phyloP scores from a whole-genome alignment of 1,140 invertebrate species.

The Drosophila chauvacae region DNA sequence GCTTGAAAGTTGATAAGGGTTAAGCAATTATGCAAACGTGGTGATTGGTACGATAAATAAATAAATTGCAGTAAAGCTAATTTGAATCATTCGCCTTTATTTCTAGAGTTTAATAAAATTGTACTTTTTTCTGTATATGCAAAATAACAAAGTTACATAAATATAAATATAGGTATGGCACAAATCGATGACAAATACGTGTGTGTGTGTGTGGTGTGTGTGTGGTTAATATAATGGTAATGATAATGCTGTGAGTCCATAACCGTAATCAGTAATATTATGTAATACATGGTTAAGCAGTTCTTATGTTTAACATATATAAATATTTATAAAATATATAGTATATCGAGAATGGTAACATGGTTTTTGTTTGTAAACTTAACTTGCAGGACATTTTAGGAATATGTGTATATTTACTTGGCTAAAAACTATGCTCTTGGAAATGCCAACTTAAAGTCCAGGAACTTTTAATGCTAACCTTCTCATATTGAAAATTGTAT shows the following conservation, averaged over 20 bases:
- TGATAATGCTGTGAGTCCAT: slow-evolving; percentile 41
- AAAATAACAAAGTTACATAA: slow-evolving; percentile 55
- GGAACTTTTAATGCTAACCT: slow-evolving; percentile 32
- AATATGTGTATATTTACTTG: slow-evolving; percentile 27
- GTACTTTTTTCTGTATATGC: slow-evolving; percentile 43
- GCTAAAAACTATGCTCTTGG: slow-evolving; percentile 18
- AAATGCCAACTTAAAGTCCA: slow-evolving; percentile 23
- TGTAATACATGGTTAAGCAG: slow-evolving; percentile 58
- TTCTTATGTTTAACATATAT: slow-evolving; percentile 54
- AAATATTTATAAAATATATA: slow-evolving; percentile 79
- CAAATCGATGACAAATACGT: slow-evolving; percentile 53
- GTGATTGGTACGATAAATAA: slow-evolving; percentile 35
- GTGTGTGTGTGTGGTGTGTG: slow-evolving; percentile 32
- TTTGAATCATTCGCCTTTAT: slow-evolving; percentile 58
- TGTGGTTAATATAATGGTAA: slow-evolving; percentile 40
- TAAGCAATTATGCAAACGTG: slow-evolving; percentile 33
- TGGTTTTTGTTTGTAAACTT: slow-evolving; percentile 46
- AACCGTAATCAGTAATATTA: slow-evolving; percentile 37
- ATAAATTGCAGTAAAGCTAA: slow-evolving; percentile 39
- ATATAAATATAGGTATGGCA: slow-evolving; percentile 45
- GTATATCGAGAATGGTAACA: slow-evolving; percentile 68
- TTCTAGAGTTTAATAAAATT: slow-evolving; percentile 51
- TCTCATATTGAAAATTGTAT: background rate
- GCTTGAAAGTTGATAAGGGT: slow-evolving; percentile 49
- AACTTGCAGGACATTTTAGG: slow-evolving; percentile 55